These are phyloP conservation scores for Adrianichthys oophorus DNA, from an alignment of 2,797 vertebrate species.

Conservation along the genomic window DNA sequence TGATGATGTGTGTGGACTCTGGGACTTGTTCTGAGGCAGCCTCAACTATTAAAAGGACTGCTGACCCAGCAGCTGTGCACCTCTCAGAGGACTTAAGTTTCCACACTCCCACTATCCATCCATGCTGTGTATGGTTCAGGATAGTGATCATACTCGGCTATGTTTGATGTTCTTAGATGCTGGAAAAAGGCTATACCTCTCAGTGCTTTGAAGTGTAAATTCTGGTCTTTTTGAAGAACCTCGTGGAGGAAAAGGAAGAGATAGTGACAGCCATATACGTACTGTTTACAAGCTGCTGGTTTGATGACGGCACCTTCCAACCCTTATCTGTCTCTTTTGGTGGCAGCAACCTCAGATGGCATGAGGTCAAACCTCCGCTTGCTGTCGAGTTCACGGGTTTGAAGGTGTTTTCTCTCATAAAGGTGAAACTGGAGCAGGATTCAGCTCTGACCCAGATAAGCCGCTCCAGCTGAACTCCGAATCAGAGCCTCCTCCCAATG, in stretches of 20 bases:
- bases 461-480: conserved; percentile 28
- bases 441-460: conserved; percentile 47
- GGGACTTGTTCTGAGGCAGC: conserved; percentile 49
- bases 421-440: conserved; percentile 32
- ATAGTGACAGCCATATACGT: conserved; percentile 21
- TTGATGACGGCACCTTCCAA: conserved; percentile 35
- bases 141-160: conserved; percentile 45
- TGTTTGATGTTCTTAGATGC: conserved; percentile 61
- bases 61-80: conserved; percentile 63
- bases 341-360: conserved; percentile 7
- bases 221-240: conserved; percentile 29
- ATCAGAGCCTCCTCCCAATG: conserved; percentile 29
- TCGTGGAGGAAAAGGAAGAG: conserved; percentile 33
- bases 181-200: conserved; percentile 31
- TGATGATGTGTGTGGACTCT: conserved; percentile 20
- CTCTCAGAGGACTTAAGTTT: conserved; percentile 53
- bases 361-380: conserved; percentile 16
- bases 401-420: conserved; percentile 17
- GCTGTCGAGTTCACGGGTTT: conserved; percentile 14
- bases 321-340: conserved; percentile 14
- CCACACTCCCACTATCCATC: conserved; percentile 22
- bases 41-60: conserved; percentile 52
- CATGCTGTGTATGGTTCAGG: conserved; percentile 44
- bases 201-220: conserved; percentile 62
- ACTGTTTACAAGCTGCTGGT: conserved; percentile 19